Percentiles rank a stretch among this genome's conserved stretches.
These are phyloP conservation scores for Caretta caretta DNA, from an alignment of 2,113 vertebrate species.

Conservation along the genomic window DNA sequence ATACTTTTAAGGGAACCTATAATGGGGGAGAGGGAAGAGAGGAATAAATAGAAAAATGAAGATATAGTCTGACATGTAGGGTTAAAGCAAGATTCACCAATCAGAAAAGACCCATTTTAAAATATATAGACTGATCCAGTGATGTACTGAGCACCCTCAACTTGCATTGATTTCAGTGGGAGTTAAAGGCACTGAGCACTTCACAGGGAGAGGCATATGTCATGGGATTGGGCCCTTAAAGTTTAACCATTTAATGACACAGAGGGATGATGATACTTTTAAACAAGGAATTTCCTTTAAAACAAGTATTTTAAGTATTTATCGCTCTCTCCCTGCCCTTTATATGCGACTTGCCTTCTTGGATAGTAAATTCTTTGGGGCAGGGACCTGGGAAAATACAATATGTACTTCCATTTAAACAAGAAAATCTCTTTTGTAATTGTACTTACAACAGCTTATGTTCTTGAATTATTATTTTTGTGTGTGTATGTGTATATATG, in stretches of 20 bases:
- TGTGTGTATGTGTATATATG: not conserved
- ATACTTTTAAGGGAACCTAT: not conserved
- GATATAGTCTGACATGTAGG: not conserved
- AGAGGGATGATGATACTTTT: not conserved
- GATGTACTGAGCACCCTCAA: not conserved
- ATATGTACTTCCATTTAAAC: not conserved
- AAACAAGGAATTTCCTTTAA: not conserved
- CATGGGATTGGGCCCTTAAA: not conserved
- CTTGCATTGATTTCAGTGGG: not conserved
- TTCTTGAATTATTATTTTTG: constrained; percentile 58
- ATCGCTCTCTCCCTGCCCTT: not conserved
- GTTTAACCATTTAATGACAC: not conserved
- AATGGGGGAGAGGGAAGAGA: not conserved
- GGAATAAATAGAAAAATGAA: not conserved
- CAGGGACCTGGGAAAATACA: not conserved
- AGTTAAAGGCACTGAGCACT: not conserved
- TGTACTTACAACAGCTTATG: constrained; percentile 29
- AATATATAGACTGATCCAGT: not conserved
- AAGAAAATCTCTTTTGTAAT: constrained; percentile 21
- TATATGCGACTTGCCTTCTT: not conserved
- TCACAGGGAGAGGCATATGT: not conserved
- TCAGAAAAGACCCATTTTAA: not conserved
- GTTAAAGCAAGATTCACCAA: not conserved
- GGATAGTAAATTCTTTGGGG: not conserved
- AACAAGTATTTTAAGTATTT: constrained; percentile 14